Evolutionary conservation across 2,888 invertebrate genomes (phyloP), one percentile per base, ranked within the genome.

Genomic region (Lithophane ornitopus): DNA sequence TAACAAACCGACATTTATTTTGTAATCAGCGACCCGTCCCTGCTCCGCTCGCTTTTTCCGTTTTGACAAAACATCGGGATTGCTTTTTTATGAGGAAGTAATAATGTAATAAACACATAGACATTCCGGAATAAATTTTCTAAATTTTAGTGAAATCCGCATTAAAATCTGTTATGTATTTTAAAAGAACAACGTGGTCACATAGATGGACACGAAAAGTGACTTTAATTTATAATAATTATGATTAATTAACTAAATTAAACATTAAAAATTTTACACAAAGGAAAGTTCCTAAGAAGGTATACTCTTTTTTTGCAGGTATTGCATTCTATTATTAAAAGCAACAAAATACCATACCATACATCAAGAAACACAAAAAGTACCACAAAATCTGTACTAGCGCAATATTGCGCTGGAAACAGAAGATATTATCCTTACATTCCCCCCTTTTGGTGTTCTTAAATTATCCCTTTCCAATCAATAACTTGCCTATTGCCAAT

Each of bases 381-480:
- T 68, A 52, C 49, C 62, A 70, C 62, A 69, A 56, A 66, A 74
- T 72, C 63, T 68, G 56, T 54, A 71, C 59, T 71, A 59, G 44
- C 52, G 46, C 69, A 56, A 72, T 76, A 74, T 78, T 71, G 73
- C 3, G 14, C 28, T 34, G 56, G 19, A 65, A 79, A 71, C 65
- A 79, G 68, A 61, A 52, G 56, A 58, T 22, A 49, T 58, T 76
- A 76, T 62, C 72, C 77, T 74, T 68, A 52, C 6, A 34, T 76
- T 72, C 34, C 46, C 34, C 34, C 34, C 49, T 74, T 85, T 80
- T 80, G 88, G 74, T 82, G 77, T 73, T 81, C 78, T 78, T 81
- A 87, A 88, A 80, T 85, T 87, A 82, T 87, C 75, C 78, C 71
- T 76, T 84, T 81, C 87, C 87, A 84, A 87, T 88, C 87, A 88